phyloP scores from a whole-genome alignment of 2,113 vertebrate genomes.

The Scomber japonicus region DNA sequence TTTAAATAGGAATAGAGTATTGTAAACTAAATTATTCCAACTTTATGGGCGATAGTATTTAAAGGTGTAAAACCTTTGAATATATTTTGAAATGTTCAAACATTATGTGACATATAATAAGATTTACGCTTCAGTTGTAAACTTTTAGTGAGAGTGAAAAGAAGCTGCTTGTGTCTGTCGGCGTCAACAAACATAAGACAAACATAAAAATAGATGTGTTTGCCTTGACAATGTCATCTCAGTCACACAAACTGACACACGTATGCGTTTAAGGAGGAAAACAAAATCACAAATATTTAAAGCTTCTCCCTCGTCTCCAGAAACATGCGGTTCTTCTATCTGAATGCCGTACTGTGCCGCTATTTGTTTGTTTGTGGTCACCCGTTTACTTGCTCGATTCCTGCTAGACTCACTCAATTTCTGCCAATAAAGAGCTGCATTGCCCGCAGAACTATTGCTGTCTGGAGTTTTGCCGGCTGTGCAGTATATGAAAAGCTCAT shows the following conservation, averaged over 20 bases:
- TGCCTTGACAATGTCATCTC: slow-evolving; percentile 27
- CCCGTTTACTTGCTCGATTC: slow-evolving; percentile 21
- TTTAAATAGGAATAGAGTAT: too few relatives aligned
- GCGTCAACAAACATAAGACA: slow-evolving; percentile 41
- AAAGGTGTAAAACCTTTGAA: too few relatives aligned
- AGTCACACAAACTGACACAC: slow-evolving; percentile 33
- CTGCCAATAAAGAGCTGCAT: slow-evolving; percentile 56
- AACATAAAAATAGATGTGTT: slow-evolving; percentile 24
- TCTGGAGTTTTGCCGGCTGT: slow-evolving; percentile 38
- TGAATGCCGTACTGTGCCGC: slow-evolving; percentile 29
- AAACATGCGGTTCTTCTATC: slow-evolving; percentile 27
- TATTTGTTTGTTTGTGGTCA: slow-evolving; percentile 52
- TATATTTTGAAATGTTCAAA: too few relatives aligned
- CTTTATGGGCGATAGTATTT: too few relatives aligned
- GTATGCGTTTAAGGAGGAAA: slow-evolving; percentile 30
- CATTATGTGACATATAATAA: too few relatives aligned
- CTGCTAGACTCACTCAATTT: slow-evolving; percentile 35
- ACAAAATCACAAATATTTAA: slow-evolving; percentile 38
- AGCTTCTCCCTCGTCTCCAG: slow-evolving; percentile 4
- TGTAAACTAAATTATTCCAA: too few relatives aligned
- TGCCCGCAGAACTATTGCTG: slow-evolving; percentile 18
- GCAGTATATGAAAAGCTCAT: slow-evolving; percentile 36
- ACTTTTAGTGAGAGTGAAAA: too few relatives aligned
- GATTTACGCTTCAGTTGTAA: too few relatives aligned
- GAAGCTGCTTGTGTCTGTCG: background rate